Evolutionary conservation across 2,797 vertebrate species (phyloP).

Genomic region (Centropyge bicolor): DNA sequence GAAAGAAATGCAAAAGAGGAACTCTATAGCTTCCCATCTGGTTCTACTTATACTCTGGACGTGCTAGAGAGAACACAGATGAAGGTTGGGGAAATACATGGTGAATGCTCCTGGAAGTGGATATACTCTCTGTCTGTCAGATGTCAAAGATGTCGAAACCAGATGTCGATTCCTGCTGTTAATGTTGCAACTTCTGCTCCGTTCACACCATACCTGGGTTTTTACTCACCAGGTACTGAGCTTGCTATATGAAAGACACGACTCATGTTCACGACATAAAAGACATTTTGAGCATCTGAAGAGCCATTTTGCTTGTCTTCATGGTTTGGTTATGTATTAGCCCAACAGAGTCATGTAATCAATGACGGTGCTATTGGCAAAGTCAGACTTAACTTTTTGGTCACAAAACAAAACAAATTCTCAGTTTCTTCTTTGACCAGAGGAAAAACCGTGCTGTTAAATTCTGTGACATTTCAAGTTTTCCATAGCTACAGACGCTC

Average conservation of each 20-base stretch:
- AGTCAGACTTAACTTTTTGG: background rate
- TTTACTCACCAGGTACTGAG: constrained; percentile 4
- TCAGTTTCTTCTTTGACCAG: background rate
- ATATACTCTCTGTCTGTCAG: constrained; percentile 49
- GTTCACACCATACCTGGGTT: constrained; percentile 23
- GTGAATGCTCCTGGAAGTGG: constrained; percentile 60
- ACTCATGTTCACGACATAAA: background rate
- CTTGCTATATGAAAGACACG: background rate
- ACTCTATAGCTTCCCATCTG: constrained; percentile 72
- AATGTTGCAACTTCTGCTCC: constrained; percentile 21
- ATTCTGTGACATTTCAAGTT: background rate
- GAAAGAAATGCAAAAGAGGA: constrained; percentile 37
- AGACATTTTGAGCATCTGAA: background rate
- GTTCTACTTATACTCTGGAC: constrained; percentile 67
- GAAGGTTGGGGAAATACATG: constrained; percentile 54
- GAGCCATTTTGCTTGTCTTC: background rate
- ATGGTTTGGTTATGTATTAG: background rate
- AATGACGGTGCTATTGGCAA: background rate
- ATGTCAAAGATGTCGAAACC: constrained; percentile 70
- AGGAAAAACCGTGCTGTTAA: background rate
- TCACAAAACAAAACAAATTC: background rate
- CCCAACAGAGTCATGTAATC: background rate
- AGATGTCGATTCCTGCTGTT: constrained; percentile 70
- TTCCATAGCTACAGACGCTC: constrained; percentile 16
- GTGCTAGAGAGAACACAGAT: constrained; percentile 52